Evolutionary conservation across 2,888 invertebrate genomes (phyloP).

Genomic region (Kryphioiulus occultus): DNA sequence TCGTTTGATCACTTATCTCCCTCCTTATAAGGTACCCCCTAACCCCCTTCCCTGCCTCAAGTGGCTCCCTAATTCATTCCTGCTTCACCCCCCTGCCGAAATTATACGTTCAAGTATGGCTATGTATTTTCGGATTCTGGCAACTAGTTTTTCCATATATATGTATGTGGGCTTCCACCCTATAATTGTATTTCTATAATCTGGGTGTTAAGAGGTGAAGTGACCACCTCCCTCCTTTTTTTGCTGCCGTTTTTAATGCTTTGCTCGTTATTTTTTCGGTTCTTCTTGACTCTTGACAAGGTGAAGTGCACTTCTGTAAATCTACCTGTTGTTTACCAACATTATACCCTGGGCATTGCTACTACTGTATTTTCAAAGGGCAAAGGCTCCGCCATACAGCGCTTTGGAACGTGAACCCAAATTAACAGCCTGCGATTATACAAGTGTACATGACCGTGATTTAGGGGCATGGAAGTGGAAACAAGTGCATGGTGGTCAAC

Average conservation of each 20-base stretch:
- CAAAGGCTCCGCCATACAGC: background rate
- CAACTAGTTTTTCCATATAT: constrained; percentile 32
- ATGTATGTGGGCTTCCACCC: background rate
- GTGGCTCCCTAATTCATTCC: constrained; percentile 38
- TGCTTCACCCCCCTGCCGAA: constrained; percentile 9
- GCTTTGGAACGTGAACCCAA: background rate
- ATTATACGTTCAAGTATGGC: background rate
- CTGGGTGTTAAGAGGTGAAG: constrained; percentile 38
- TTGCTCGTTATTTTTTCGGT: constrained; percentile 4
- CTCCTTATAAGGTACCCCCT: constrained; percentile 35
- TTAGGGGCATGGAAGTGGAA: background rate
- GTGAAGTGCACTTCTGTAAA: constrained; percentile 36
- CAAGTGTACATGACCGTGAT: background rate
- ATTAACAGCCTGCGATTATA: background rate
- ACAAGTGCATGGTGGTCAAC: background rate
- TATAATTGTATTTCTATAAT: constrained; percentile 39
- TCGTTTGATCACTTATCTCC: constrained; percentile 39
- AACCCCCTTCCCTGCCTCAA: constrained; percentile 18
- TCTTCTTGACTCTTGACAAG: background rate
- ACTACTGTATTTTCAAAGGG: constrained; percentile 31
- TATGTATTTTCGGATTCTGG: constrained; percentile 1
- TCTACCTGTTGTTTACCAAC: constrained; percentile 40
- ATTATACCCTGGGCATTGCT: background rate
- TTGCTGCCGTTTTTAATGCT: constrained; percentile 32
- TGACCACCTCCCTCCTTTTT: constrained; percentile 33